These are phyloP conservation scores for Serinus canaria DNA, from an alignment of 2,113 vertebrate species.

Conservation along the genomic window DNA sequence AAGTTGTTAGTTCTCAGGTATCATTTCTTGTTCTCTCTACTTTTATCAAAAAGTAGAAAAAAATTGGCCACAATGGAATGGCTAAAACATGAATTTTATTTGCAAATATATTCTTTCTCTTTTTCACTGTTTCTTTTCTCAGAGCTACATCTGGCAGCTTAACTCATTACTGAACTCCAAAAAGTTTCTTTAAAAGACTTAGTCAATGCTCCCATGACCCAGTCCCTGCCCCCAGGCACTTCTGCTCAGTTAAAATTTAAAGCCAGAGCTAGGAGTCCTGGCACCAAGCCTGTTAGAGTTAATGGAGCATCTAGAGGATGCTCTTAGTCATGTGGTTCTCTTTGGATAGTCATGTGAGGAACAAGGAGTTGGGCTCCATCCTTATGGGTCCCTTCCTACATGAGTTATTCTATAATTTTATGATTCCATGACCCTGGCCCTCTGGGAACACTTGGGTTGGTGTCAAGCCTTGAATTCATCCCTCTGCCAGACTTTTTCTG, in stretches of 20 bases:
- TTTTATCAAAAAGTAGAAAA: background rate
- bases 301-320: background rate
- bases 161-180: background rate
- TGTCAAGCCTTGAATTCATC: background rate
- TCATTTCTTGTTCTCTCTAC: background rate
- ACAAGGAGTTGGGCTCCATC: background rate
- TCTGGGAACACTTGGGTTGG: background rate
- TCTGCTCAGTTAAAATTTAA: background rate
- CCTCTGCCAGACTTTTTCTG: background rate
- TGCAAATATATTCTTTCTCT: background rate
- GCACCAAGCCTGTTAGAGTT: background rate
- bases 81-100: background rate
- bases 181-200: background rate
- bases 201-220: background rate
- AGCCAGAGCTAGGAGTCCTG: background rate
- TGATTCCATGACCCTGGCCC: background rate
- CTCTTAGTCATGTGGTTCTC: background rate
- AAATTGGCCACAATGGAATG: background rate
- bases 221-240: background rate
- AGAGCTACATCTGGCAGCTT: background rate
- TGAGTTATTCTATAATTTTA: background rate
- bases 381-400: background rate
- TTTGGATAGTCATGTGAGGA: background rate
- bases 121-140: background rate
- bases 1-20: background rate